These are phyloP conservation scores for Micronycteris hirsuta DNA, from an alignment of 2,113 vertebrate genomes.

Conservation along the genomic window DNA sequence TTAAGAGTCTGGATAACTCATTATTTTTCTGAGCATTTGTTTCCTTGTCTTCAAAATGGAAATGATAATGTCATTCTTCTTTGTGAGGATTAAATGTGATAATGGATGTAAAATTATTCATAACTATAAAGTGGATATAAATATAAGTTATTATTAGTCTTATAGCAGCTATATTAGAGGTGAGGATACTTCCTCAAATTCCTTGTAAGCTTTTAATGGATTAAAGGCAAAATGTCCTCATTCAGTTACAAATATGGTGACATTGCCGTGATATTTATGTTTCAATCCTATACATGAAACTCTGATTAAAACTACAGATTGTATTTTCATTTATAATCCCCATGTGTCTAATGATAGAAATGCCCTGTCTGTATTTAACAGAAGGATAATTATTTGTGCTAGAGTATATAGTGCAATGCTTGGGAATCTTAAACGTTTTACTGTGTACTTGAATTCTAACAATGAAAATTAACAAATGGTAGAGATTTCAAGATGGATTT, in stretches of 20 bases:
- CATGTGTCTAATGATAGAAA: slow-evolving; percentile 20
- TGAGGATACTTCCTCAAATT: slow-evolving; percentile 3
- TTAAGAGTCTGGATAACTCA: neutral
- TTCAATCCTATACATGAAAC: neutral
- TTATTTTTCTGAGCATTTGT: neutral
- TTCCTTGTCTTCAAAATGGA: slow-evolving; percentile 29
- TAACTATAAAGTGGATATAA: slow-evolving; percentile 10
- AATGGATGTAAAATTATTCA: slow-evolving; percentile 25
- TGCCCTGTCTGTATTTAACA: slow-evolving; percentile 39
- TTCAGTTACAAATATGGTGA: neutral
- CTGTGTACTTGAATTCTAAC: slow-evolving; percentile 79
- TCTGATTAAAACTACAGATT: slow-evolving; percentile 44
- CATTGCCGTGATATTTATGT: neutral
- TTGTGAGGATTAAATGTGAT: slow-evolving; percentile 15
- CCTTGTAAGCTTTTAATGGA: neutral
- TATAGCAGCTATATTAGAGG: neutral
- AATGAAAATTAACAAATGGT: slow-evolving; percentile 81
- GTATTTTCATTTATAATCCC: slow-evolving; percentile 43
- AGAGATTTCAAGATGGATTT: slow-evolving; percentile 83
- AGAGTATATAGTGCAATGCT: slow-evolving; percentile 73
- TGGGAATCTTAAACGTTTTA: slow-evolving; percentile 79
- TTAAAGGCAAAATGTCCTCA: neutral
- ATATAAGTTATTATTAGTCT: slow-evolving; percentile 11
- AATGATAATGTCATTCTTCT: neutral
- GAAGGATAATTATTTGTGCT: slow-evolving; percentile 59